These are phyloP conservation scores for Callionymus lyra DNA, from an alignment of 2,113 vertebrate species.

Conservation along the genomic window DNA sequence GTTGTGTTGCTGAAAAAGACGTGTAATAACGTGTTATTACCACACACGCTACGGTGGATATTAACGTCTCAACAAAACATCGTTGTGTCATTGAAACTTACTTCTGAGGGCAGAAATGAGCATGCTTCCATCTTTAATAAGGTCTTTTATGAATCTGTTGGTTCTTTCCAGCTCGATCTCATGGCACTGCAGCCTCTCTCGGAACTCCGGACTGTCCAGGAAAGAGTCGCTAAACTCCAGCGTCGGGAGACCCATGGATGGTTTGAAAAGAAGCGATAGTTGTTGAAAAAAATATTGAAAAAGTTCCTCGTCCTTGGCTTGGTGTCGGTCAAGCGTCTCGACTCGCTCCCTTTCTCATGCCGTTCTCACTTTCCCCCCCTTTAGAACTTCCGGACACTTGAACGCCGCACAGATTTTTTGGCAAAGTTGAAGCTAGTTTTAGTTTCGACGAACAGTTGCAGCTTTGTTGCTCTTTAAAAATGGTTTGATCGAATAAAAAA, in stretches of 20 bases:
- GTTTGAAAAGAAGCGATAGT: not conserved
- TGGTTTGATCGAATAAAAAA: too few species aligned
- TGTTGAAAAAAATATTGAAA: not conserved
- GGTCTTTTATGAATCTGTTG: constrained; percentile 96
- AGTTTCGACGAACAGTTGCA: not conserved
- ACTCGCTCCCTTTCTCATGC: constrained; percentile 37
- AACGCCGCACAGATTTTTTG: constrained; percentile 14
- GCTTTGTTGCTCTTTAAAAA: too few species aligned
- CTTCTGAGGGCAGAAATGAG: constrained; percentile 86
- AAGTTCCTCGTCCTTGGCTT: constrained; percentile 11
- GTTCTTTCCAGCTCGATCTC: constrained; percentile 92
- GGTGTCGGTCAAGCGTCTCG: constrained; percentile 1
- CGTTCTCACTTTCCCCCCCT: constrained; percentile 31
- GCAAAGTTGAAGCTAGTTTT: not conserved
- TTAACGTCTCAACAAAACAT: too few species aligned
- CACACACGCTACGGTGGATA: too few species aligned
- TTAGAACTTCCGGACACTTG: constrained; percentile 57
- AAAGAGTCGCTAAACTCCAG: constrained; percentile 96
- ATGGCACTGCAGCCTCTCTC: constrained; percentile 90
- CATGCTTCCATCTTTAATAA: constrained; percentile 91
- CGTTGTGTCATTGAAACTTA: constrained; percentile 51
- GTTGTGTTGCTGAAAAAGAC: too few species aligned
- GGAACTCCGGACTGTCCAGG: constrained; percentile 94
- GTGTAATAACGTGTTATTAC: too few species aligned
- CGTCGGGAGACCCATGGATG: constrained; percentile 86